Evolutionary conservation across 2,797 vertebrate genomes (phyloP).

Genomic region (Orestias chungarensis): DNA sequence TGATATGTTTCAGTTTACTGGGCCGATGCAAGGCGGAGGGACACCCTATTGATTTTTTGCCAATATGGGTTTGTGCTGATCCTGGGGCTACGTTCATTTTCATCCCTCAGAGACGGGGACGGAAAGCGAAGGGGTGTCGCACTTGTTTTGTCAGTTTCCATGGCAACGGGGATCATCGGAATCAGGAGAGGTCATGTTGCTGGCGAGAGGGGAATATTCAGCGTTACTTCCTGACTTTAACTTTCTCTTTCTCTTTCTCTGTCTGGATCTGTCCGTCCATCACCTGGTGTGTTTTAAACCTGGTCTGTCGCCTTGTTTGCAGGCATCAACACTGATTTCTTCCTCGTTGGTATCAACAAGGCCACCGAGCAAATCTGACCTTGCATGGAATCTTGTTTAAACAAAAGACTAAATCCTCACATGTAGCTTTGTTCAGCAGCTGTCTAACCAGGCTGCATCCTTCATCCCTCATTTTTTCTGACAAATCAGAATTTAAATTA

Average conservation of each 20-base stretch:
- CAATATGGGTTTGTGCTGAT: slow-evolving; percentile 74
- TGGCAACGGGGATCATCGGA: slow-evolving; percentile 67
- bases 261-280: slow-evolving; percentile 36
- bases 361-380: slow-evolving; percentile 16
- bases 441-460: slow-evolving; percentile 46
- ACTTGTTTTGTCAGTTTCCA: slow-evolving; percentile 74
- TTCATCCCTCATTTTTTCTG: slow-evolving; percentile 57
- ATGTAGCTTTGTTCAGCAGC: slow-evolving; percentile 33
- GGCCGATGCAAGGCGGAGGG: slow-evolving; percentile 64
- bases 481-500: slow-evolving; percentile 62
- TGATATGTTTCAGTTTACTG: slow-evolving; percentile 79
- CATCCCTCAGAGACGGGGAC: slow-evolving; percentile 54
- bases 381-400: slow-evolving; percentile 46
- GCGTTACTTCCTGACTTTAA: slow-evolving; percentile 49
- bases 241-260: slow-evolving; percentile 22
- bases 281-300: slow-evolving; percentile 21
- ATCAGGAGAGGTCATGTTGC: slow-evolving; percentile 67
- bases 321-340: slow-evolving; percentile 14
- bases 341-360: slow-evolving; percentile 12
- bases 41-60: slow-evolving; percentile 75
- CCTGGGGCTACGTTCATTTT: slow-evolving; percentile 74
- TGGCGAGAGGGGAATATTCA: slow-evolving; percentile 62
- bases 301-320: slow-evolving; percentile 14
- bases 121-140: slow-evolving; percentile 47
- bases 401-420: slow-evolving; percentile 50